Base-by-base conservation (phyloP, 53 echinoderm and acorn worm species). In the Antedon mediterranea region DNA sequence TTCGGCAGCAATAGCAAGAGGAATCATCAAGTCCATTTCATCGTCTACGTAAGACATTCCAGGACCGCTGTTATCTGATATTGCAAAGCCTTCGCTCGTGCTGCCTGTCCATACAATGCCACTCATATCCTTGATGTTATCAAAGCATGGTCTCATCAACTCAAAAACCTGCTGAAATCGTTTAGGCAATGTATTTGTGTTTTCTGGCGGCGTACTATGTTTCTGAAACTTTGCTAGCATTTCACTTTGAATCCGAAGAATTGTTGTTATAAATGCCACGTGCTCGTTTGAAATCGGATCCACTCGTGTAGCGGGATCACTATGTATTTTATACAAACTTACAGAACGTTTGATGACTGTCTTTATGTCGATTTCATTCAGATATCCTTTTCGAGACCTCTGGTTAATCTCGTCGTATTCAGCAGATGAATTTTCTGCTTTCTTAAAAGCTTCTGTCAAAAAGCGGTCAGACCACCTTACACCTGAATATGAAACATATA, bases 11-110 rank as follows among this genome's bases (percentile, higher is more conserved):
- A 28, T 28, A 33, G 76, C 76, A 33, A 76, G 32, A 33, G 76
- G 76, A 11, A 76, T 34, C 76, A 76, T 76, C 3, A 76, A 20
- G 28, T 76, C 76, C 76, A 76, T 76, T 76, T 76, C 76, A 76
- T 76, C 76, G 15, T 76, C 34, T 4, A 76, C 29, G 34, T 31
- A 76, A 18, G 34, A 23, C 7, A 7, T 34, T 7, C 26, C 76
- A 33, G 32, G 76, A 28, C 20, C 57, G 57, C 13, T 31, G 20
- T 76, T 34, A 76, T 76, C 76, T 28, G 34, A 20, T 33, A 76
- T 33, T 33, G 76, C 76, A 33, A 76, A 76, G 3, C 76, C 76
- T 33, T 76, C 76, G 34, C 76, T 76, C 23, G 76, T 76, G 34
- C 76, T 76, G 4, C 76, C 76, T 26, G 76, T 34, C 76, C 76